A percentile compares a stretch with the other conserved stretches of the same genome.
Conservation (phyloP, 2,888 invertebrate genomes). For the Atrina japonica region DNA sequence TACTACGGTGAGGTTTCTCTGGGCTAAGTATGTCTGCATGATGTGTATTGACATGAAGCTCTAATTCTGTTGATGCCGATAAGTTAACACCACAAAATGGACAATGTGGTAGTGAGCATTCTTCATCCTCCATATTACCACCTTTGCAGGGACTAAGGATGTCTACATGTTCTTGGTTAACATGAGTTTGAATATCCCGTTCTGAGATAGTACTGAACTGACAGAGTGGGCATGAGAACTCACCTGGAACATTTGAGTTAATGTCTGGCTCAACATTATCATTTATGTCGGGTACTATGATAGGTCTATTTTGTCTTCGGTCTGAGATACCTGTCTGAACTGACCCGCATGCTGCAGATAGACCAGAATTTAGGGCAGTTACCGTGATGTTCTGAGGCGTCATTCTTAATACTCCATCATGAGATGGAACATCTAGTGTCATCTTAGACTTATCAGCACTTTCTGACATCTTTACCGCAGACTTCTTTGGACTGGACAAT, state of each 20-base stretch:
- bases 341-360: conserved; percentile 1
- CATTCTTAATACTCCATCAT: conserved; percentile 23
- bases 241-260: conserved; percentile 62
- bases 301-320: conserved; percentile 11
- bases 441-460: conserved; percentile 9
- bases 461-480: not conserved
- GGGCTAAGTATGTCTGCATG: conserved; percentile 91
- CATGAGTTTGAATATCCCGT: conserved; percentile 89
- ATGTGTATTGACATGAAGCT: conserved; percentile 92
- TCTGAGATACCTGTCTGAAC: conserved; percentile 3
- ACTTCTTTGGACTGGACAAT: conserved; percentile 1
- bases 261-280: conserved; percentile 63
- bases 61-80: conserved; percentile 85
- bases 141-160: conserved; percentile 60
- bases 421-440: conserved; percentile 1
- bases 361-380: not conserved
- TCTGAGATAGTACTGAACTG: conserved; percentile 88
- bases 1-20: conserved; percentile 72
- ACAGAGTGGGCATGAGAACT: conserved; percentile 87
- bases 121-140: conserved; percentile 9
- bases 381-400: conserved; percentile 9
- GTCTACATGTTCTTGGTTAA: conserved; percentile 89
- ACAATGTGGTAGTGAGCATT: conserved; percentile 82
- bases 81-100: conserved; percentile 89
- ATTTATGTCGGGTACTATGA: conserved; percentile 58